A percentile compares a stretch with the other conserved stretches of the same genome.
Evolutionary conservation across 2,113 vertebrate species (phyloP).

Genomic region (Oriolus oriolus): DNA sequence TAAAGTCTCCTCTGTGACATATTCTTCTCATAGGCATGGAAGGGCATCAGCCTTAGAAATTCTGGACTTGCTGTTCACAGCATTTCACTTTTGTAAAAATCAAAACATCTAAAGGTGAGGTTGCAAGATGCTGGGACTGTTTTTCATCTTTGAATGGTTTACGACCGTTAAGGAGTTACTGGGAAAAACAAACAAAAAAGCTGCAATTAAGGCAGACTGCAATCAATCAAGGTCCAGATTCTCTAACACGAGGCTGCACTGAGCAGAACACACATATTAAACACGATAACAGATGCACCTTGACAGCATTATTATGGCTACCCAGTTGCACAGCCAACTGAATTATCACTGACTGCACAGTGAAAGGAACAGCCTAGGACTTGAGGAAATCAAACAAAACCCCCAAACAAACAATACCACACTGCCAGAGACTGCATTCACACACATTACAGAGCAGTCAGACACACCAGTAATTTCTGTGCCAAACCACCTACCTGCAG

Average conservation of each 20-base stretch:
- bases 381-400: not conserved
- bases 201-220: not conserved
- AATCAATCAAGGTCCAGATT: not conserved
- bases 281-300: not conserved
- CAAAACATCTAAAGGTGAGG: not conserved
- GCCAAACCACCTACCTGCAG: not conserved
- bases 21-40: not conserved
- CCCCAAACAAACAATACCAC: not conserved
- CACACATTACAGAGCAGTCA: not conserved
- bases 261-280: not conserved
- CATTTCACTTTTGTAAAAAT: not conserved
- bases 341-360: not conserved
- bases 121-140: not conserved
- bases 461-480: not conserved
- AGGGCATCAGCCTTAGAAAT: not conserved
- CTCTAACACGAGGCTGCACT: not conserved
- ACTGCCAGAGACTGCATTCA: not conserved
- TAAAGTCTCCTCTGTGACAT: not conserved
- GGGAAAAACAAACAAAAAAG: not conserved
- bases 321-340: not conserved
- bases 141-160: not conserved
- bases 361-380: not conserved
- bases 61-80: conserved; percentile 5
- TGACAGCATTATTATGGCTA: not conserved
- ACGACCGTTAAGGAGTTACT: not conserved